phyloP scores from a whole-genome alignment of 2,797 vertebrate species.

The Antrozous pallidus region DNA sequence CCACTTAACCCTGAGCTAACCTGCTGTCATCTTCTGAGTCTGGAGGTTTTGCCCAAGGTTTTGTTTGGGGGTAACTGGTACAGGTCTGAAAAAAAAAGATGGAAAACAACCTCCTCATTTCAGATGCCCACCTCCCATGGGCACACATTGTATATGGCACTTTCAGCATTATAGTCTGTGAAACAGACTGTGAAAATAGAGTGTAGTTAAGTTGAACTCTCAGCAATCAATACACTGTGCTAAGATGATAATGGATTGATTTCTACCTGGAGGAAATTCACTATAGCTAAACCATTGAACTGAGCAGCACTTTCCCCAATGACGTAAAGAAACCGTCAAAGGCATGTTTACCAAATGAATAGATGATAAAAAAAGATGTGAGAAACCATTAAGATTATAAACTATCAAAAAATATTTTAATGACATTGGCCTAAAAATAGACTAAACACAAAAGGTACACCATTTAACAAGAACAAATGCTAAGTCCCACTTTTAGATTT shows the following conservation, averaged over 20 bases:
- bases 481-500: background rate
- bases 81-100: background rate
- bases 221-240: background rate
- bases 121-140: background rate
- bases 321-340: background rate
- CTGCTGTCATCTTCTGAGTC: background rate
- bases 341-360: background rate
- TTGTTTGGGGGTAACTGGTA: background rate
- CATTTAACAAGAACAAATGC: background rate
- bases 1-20: background rate
- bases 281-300: background rate
- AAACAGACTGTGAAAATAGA: background rate
- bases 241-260: background rate
- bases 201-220: background rate
- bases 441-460: background rate
- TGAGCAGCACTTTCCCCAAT: background rate
- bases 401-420: background rate
- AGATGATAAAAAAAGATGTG: background rate
- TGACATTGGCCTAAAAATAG: background rate
- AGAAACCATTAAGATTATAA: background rate
- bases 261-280: background rate
- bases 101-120: background rate
- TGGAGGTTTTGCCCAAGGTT: background rate
- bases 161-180: background rate
- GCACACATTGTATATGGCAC: rapidly evolving